phyloP scores from a whole-genome alignment of 2,797 vertebrate species.

The Siniperca obscura region DNA sequence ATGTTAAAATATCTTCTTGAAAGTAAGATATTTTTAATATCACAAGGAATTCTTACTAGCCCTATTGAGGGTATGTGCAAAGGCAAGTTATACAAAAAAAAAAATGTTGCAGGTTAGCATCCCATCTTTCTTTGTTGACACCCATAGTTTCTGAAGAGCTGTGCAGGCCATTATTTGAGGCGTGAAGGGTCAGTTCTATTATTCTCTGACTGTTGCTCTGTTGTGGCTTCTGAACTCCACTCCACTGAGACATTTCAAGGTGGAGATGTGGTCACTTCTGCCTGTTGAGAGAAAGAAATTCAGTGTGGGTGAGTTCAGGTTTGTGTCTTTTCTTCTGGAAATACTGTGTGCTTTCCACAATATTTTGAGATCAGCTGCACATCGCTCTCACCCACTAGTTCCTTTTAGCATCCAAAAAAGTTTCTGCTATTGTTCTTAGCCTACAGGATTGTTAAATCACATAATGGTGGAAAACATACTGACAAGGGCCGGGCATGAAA shows the following conservation, averaged over 20 bases:
- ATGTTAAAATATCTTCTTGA: neutral
- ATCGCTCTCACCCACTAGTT: neutral
- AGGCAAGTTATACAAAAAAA: neutral
- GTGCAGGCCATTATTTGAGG: constrained; percentile 12
- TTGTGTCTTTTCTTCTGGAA: neutral
- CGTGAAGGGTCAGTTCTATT: neutral
- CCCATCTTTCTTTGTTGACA: neutral
- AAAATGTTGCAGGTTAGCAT: neutral
- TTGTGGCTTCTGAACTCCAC: neutral
- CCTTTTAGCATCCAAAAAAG: neutral
- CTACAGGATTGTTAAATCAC: neutral
- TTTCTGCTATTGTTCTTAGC: neutral
- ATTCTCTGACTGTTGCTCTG: neutral
- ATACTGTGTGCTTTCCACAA: neutral
- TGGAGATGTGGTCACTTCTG: neutral
- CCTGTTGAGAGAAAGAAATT: neutral
- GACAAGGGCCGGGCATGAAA: neutral
- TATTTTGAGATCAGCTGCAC: neutral
- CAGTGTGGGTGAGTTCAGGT: neutral
- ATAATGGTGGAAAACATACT: neutral
- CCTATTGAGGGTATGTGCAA: neutral
- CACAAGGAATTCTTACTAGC: neutral
- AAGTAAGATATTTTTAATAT: neutral
- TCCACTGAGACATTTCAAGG: neutral
- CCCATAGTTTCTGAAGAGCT: neutral